These are phyloP conservation scores for Leucophenga montana DNA, from an alignment of 2,888 invertebrate genomes.

Conservation along the genomic window DNA sequence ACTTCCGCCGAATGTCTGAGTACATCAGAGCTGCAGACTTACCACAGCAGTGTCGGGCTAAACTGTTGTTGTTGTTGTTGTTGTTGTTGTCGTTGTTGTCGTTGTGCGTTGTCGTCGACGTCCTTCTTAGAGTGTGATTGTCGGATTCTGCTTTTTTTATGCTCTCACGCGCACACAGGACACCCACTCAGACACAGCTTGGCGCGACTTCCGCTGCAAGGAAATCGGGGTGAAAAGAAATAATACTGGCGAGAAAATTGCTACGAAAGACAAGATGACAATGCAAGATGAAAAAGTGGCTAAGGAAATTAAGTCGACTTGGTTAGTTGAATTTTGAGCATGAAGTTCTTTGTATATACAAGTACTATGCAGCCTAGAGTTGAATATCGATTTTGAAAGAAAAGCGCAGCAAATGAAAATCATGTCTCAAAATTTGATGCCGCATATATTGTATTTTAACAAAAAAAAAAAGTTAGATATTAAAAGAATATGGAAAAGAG, in stretches of 20 bases:
- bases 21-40: no score
- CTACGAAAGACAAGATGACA: no score
- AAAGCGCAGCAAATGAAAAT: neutral
- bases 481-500: neutral
- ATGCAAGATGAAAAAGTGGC: no score
- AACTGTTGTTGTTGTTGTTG: neutral
- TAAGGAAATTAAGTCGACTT: conserved; percentile 19
- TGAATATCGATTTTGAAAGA: neutral
- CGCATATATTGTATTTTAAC: neutral
- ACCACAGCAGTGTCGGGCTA: no score
- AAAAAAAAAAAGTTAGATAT: neutral
- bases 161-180: conserved; percentile 15
- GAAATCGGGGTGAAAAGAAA: neutral
- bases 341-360: neutral
- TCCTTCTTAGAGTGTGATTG: neutral
- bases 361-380: neutral
- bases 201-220: conserved; percentile 5
- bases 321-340: conserved; percentile 2
- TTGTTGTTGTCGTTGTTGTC: no score
- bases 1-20: neutral
- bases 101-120: neutral
- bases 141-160: neutral
- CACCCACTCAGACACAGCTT: neutral
- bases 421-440: neutral
- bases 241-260: neutral